phyloP scores from a whole-genome alignment of 1,140 invertebrate genomes.

The Drosophila ficusphila region DNA sequence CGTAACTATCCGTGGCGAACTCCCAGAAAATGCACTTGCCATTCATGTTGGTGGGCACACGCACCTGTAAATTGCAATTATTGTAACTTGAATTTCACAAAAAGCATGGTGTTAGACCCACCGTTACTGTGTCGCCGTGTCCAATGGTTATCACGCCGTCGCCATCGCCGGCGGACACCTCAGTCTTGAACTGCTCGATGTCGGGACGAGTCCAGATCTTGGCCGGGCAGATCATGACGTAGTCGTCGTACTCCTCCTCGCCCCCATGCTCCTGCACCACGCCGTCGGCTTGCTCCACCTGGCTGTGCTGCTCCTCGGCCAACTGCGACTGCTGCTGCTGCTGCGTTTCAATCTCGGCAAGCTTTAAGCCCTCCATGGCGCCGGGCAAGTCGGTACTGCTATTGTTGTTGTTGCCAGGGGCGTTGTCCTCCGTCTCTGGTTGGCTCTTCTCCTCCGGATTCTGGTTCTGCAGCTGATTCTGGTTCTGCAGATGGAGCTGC shows the following conservation, averaged over 20 bases:
- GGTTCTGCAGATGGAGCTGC: constrained; percentile 87
- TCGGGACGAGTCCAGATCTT: constrained; percentile 98
- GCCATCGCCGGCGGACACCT: constrained; percentile 94
- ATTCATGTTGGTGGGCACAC: constrained; percentile 98
- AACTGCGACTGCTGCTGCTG: constrained; percentile 19
- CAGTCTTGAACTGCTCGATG: constrained; percentile 95
- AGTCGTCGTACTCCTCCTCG: constrained; percentile 84
- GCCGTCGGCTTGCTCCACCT: constrained; percentile 1
- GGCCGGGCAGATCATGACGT: constrained; percentile 89
- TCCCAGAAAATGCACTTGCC: constrained; percentile 99
- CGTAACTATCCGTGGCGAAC: constrained; percentile 99
- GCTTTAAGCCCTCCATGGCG: constrained; percentile 56
- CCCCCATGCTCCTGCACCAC: constrained; percentile 39
- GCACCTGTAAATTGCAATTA: constrained; percentile 85
- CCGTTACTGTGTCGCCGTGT: constrained; percentile 98
- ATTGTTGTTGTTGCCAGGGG: constrained; percentile 36
- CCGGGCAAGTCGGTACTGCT: constrained; percentile 46
- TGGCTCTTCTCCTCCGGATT: constrained; percentile 6
- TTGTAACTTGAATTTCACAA: no score
- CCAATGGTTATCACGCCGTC: constrained; percentile 95
- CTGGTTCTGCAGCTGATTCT: constrained; percentile 22
- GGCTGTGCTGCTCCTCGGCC: constrained; percentile 12
- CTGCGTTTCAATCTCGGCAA: constrained; percentile 26
- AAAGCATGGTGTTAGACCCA: no score
- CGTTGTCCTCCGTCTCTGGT: constrained; percentile 5